Conservation (phyloP, 1,140 invertebrate genomes). For the Lutraria rhynchaena region DNA sequence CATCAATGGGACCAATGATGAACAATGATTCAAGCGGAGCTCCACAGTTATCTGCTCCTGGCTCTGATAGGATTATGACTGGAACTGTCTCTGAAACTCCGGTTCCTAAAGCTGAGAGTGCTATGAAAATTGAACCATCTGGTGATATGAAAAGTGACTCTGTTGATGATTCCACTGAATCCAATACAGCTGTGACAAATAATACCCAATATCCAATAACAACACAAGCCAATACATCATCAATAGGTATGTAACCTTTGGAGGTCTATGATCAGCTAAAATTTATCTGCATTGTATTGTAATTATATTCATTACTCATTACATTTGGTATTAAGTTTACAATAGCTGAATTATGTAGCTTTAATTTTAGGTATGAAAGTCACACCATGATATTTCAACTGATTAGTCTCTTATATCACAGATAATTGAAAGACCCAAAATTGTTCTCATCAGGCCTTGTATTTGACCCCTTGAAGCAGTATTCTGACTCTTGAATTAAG, state of each 20-base stretch:
- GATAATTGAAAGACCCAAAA: too few species aligned
- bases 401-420: too few species aligned
- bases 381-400: too few species aligned
- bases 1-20: constrained; percentile 57
- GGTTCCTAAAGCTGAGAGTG: neutral
- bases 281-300: too few species aligned
- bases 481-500: too few species aligned
- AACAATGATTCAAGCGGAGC: constrained; percentile 10
- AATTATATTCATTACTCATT: too few species aligned
- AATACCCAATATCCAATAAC: constrained; percentile 46
- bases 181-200: constrained; percentile 51
- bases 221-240: constrained; percentile 52
- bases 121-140: too few species aligned
- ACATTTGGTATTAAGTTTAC: too few species aligned
- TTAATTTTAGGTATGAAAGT: too few species aligned
- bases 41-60: neutral
- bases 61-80: constrained; percentile 16
- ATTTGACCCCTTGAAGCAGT: too few species aligned
- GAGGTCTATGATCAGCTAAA: neutral
- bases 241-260: constrained; percentile 44
- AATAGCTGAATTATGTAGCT: too few species aligned
- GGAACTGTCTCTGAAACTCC: neutral
- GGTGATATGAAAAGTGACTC: neutral
- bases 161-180: constrained; percentile 14
- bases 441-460: too few species aligned